Conservation (phyloP, 2,113 vertebrate species). For the Hipposideros armiger region DNA sequence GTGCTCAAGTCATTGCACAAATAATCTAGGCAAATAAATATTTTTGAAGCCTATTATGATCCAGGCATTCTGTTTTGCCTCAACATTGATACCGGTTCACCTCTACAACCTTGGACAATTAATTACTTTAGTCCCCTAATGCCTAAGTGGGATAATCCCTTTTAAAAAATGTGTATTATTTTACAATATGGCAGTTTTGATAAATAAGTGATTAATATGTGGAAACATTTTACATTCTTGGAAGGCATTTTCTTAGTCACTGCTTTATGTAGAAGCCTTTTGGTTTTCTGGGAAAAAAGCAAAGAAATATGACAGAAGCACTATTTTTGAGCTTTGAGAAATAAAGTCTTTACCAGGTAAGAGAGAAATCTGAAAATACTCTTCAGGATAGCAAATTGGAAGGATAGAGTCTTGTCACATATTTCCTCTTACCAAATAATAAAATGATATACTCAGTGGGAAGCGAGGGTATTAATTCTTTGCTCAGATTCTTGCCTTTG, state of each 20-base stretch:
- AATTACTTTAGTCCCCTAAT: not conserved
- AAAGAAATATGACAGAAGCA: not conserved
- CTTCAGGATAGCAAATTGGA: not conserved
- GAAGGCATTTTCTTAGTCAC: not conserved
- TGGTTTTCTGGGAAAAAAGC: not conserved
- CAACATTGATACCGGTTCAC: not conserved
- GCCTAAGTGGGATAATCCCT: not conserved
- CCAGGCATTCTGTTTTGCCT: constrained; percentile 7
- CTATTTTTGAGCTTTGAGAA: constrained; percentile 15
- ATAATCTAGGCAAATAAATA: constrained; percentile 47
- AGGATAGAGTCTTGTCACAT: not conserved
- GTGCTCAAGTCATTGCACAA: not conserved
- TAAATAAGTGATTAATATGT: not conserved
- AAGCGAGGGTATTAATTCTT: not conserved
- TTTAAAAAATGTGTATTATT: not conserved
- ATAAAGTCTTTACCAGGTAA: not conserved
- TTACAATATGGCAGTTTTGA: not conserved
- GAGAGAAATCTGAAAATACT: constrained; percentile 38
- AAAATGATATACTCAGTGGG: not conserved
- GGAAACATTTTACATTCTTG: not conserved
- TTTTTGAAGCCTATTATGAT: constrained; percentile 43
- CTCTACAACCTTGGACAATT: not conserved
- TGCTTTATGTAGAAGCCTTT: not conserved
- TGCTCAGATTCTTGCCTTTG: constrained; percentile 19
- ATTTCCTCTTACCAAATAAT: constrained; percentile 36